A percentile compares a stretch with the other conserved stretches of the same genome.
These are phyloP conservation scores for Chascanopsetta lugubris DNA, from an alignment of 2,113 vertebrate species.

Conservation along the genomic window DNA sequence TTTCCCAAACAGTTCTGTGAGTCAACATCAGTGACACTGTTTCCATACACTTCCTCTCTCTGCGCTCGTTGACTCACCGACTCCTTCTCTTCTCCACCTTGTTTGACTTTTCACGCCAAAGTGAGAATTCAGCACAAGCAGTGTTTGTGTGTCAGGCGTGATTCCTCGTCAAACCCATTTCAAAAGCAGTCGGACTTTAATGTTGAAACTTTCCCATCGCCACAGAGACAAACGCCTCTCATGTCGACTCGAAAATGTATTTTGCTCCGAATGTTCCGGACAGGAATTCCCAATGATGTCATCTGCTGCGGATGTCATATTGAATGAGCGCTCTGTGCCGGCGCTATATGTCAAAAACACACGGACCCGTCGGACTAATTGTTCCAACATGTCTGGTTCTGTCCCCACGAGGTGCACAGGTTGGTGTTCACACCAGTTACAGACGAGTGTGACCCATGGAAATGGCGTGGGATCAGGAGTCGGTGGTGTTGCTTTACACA, in stretches of 20 bases:
- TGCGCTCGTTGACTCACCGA: too few relatives aligned
- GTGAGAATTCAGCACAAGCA: background rate
- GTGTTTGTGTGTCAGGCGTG: background rate
- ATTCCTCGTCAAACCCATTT: background rate
- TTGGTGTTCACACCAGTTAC: constrained; percentile 36
- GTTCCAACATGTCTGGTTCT: constrained; percentile 59
- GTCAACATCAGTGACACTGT: background rate
- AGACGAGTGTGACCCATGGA: constrained; percentile 18
- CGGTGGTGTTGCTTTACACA: constrained; percentile 50
- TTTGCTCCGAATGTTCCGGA: constrained; percentile 41
- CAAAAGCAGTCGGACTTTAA: background rate
- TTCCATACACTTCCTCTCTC: background rate
- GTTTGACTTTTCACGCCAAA: background rate
- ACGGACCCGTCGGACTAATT: constrained; percentile 20
- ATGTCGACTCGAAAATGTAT: constrained; percentile 41
- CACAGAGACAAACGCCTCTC: background rate
- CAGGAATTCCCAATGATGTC: constrained; percentile 54
- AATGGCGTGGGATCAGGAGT: constrained; percentile 60
- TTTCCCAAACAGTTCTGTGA: too few relatives aligned
- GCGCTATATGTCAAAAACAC: constrained; percentile 62
- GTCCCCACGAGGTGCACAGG: constrained; percentile 47
- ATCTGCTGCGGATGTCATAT: constrained; percentile 44
- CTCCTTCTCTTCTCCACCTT: constrained; percentile 10
- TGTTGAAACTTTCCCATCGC: background rate
- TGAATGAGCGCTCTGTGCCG: constrained; percentile 19